A percentile compares a stretch with the other conserved stretches of the same genome.
These are phyloP conservation scores for Hippoglossus stenolepis DNA, from an alignment of 2,113 vertebrate genomes.

Conservation along the genomic window DNA sequence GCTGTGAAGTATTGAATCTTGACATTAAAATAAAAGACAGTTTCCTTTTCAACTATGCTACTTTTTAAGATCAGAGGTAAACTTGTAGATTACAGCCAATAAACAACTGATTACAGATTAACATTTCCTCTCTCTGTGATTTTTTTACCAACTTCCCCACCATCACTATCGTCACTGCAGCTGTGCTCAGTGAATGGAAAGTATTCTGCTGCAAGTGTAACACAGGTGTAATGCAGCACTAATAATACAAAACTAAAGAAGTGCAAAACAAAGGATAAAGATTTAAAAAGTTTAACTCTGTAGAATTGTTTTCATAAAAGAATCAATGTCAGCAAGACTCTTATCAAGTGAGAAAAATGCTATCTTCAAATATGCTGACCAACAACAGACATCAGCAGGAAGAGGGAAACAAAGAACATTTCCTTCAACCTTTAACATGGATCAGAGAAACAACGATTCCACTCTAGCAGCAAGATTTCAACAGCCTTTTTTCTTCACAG, in stretches of 20 bases:
- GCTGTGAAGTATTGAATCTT: too few species aligned
- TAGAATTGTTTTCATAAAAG: background rate
- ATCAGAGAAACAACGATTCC: background rate
- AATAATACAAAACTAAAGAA: background rate
- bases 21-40: too few species aligned
- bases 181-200: background rate
- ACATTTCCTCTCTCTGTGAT: too few species aligned
- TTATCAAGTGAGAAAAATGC: background rate
- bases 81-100: too few species aligned
- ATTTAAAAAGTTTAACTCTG: background rate
- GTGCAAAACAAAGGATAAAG: background rate
- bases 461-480: too few species aligned
- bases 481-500: too few species aligned
- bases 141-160: background rate
- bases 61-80: too few species aligned
- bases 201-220: background rate
- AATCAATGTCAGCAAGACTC: slow-evolving; percentile 24
- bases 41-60: too few species aligned
- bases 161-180: too few species aligned
- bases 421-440: slow-evolving; percentile 20
- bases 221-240: background rate
- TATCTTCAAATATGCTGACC: slow-evolving; percentile 28
- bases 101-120: too few species aligned
- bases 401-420: slow-evolving; percentile 22
- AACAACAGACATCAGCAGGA: slow-evolving; percentile 28